Base-by-base conservation (phyloP, 2,113 vertebrate genomes). In the Felis chaus region DNA sequence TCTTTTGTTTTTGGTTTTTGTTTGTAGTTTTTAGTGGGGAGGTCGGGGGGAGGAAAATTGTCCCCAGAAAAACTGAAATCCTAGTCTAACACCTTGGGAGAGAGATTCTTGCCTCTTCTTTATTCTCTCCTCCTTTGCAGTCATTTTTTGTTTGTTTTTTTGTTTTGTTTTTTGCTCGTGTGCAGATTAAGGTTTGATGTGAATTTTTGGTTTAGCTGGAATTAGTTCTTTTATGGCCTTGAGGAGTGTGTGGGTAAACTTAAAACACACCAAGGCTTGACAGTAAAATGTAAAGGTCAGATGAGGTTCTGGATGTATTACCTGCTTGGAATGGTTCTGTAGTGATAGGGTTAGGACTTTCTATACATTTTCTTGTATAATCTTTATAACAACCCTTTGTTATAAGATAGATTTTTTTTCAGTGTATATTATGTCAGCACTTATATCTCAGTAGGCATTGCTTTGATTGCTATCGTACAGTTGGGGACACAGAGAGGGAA, bases 181-280 rank as follows among this genome's bases (percentile, higher is more conserved):
- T 83, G 27, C 25, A 25, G 55, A 57, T 92, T 80, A 95, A 41
- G 55, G 31, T 68, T 33, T 90, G 63, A 55, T 83, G 80, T 76
- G 41, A 95, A 84, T 86, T 73, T 95, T 82, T 68, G 71, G 45
- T 91, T 84, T 65, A 39, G 6, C 65, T 68, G 19, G 50, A 74
- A 55, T 81, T 69, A 41, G 41, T 71, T 94, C n/a, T 96, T 89
- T 81, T 45, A 69, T 68, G 76, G 48, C 53, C 53, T 92, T 93
- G 57, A 80, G 73, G 16, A 93, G 45, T n/a, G 31, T 53, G 27
- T 85, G 81, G 29, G 55, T 55, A 21, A 50, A 83, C 39, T 53
- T 79, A 80, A 81, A 96, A 82, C 29, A 68, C 19, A 45, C 25
- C 16, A 93, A 19, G 66, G 33, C 14, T n/a, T 41, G 89, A 68